Evolutionary conservation across 2,113 vertebrate genomes (phyloP).

Genomic region (Heterotis niloticus): DNA sequence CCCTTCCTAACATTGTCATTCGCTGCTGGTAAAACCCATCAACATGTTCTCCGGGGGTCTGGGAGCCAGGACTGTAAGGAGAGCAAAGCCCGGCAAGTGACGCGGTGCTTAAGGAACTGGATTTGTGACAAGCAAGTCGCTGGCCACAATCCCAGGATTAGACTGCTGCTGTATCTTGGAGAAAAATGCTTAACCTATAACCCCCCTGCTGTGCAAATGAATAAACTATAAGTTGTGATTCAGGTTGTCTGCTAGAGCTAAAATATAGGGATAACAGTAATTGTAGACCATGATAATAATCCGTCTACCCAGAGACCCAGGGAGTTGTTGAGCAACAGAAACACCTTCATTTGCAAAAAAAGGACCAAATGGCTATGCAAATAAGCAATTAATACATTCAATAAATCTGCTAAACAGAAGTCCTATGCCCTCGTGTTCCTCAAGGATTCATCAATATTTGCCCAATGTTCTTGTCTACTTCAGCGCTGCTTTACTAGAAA

Average conservation of each 20-base stretch:
- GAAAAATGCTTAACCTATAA: not conserved
- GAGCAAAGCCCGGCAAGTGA: not conserved
- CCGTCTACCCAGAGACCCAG: too few relatives aligned
- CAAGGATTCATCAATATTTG: conserved; percentile 16
- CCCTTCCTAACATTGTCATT: not conserved
- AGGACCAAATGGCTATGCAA: not conserved
- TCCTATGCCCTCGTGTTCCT: not conserved
- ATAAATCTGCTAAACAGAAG: not conserved
- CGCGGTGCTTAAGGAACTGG: not conserved
- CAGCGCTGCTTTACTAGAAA: not conserved
- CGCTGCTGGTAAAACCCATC: not conserved
- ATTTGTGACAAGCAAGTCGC: not conserved
- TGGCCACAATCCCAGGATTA: not conserved
- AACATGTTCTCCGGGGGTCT: not conserved
- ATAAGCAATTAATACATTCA: too few relatives aligned
- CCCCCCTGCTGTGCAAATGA: not conserved
- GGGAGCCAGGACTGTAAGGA: not conserved
- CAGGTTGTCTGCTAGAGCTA: too few relatives aligned
- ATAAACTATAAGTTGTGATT: not conserved
- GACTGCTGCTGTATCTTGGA: not conserved
- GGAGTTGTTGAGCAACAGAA: not conserved
- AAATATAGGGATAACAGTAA: not conserved
- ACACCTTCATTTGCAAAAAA: not conserved
- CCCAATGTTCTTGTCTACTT: not conserved
- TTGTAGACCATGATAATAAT: not conserved